phyloP scores from a whole-genome alignment of 2,888 invertebrate species.

The Malthinus seriepunctatus region DNA sequence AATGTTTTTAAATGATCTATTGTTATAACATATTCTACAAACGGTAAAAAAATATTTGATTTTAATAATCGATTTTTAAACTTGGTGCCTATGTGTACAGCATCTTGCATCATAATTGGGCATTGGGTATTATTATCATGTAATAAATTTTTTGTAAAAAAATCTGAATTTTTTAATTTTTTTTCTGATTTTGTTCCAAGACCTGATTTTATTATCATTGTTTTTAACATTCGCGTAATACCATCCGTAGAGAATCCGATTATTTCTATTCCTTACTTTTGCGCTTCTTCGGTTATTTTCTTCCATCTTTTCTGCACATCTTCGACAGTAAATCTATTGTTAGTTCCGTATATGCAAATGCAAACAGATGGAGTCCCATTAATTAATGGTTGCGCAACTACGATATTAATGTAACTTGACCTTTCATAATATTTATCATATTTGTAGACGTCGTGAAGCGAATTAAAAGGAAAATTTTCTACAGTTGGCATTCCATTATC shows the following conservation, averaged over 20 bases:
- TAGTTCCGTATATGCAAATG: neutral
- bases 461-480: neutral
- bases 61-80: neutral
- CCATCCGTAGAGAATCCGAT: neutral
- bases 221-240: neutral
- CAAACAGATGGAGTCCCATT: neutral
- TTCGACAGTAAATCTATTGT: neutral
- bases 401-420: neutral
- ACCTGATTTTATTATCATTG: too few species aligned
- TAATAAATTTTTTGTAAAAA: too few species aligned
- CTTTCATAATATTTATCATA: neutral
- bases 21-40: neutral
- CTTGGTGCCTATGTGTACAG: neutral
- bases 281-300: neutral
- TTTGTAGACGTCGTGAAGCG: neutral
- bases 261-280: neutral
- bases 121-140: neutral
- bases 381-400: neutral
- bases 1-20: neutral
- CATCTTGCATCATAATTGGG: neutral
- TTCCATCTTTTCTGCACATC: neutral
- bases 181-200: neutral
- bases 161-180: neutral
- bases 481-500: neutral
- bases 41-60: neutral